Evolutionary conservation across 2,113 vertebrate species (phyloP).

Genomic region (Trichomycterus rosablanca): DNA sequence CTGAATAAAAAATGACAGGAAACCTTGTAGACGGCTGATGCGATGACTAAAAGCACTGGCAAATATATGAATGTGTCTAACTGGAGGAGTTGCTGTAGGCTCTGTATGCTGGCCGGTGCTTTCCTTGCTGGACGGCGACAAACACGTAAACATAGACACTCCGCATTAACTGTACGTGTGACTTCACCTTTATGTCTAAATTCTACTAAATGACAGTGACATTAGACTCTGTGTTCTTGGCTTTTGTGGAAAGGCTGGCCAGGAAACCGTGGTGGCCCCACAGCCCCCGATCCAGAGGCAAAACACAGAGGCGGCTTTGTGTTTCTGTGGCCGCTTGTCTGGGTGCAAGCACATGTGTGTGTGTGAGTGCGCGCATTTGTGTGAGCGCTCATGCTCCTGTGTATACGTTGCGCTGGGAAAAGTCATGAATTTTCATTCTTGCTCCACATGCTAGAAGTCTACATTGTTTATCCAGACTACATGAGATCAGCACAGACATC

Average conservation of each 20-base stretch:
- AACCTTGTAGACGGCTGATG: constrained; percentile 57
- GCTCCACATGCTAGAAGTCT: neutral
- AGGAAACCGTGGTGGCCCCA: constrained; percentile 62
- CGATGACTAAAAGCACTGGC: constrained; percentile 57
- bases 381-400: neutral
- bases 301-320: constrained; percentile 73
- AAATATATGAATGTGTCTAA: constrained; percentile 20
- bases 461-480: too few relatives aligned
- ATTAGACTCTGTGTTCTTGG: constrained; percentile 59
- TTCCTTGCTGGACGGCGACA: constrained; percentile 33
- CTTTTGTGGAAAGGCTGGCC: constrained; percentile 62
- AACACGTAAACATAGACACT: constrained; percentile 22
- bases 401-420: neutral
- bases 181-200: constrained; percentile 42
- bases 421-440: constrained; percentile 3
- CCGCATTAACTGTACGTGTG: constrained; percentile 45
- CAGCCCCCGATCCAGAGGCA: constrained; percentile 55
- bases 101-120: constrained; percentile 47
- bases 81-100: constrained; percentile 48
- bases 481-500: constrained; percentile 3
- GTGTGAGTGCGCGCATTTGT: constrained; percentile 21
- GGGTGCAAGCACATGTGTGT: neutral
- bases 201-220: constrained; percentile 52
- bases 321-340: constrained; percentile 31
- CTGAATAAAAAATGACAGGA: constrained; percentile 49